These are phyloP conservation scores for Probaryconus sp. DNA, from an alignment of 1,140 invertebrate genomes.

Conservation along the genomic window DNA sequence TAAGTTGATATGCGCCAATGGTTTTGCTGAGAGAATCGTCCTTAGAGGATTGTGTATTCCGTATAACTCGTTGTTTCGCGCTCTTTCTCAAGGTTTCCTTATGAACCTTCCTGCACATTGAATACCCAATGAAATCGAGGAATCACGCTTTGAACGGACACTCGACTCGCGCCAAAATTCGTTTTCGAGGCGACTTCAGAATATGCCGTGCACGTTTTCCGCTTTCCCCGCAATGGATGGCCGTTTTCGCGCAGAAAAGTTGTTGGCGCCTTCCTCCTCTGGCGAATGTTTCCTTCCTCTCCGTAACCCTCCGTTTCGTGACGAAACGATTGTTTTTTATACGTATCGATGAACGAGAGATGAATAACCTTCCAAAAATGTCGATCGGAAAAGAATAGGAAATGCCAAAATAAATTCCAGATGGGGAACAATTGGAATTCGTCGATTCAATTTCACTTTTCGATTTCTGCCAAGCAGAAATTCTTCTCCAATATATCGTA, in stretches of 20 bases:
- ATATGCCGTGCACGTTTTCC: constrained; percentile 47
- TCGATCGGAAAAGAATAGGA: background rate
- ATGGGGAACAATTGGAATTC: too few species aligned
- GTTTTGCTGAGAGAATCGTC: constrained; percentile 18
- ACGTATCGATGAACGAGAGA: constrained; percentile 6
- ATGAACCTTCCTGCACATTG: constrained; percentile 25
- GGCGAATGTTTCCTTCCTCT: constrained; percentile 4
- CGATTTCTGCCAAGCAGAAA: too few species aligned
- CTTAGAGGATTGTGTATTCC: constrained; percentile 45
- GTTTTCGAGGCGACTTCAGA: constrained; percentile 2
- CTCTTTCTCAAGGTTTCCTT: constrained; percentile 26
- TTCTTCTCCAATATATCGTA: too few species aligned
- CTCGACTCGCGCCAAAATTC: constrained; percentile 32
- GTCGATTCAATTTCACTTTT: too few species aligned
- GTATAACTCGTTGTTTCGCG: constrained; percentile 9
- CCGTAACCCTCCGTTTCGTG: background rate
- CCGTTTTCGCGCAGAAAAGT: constrained; percentile 35
- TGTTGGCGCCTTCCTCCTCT: constrained; percentile 12
- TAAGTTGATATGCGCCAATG: constrained; percentile 29
- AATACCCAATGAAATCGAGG: constrained; percentile 46
- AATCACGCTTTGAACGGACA: constrained; percentile 13
- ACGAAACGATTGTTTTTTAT: constrained; percentile 12
- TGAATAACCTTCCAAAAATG: too few species aligned
- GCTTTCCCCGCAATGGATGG: constrained; percentile 41
- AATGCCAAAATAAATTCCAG: too few species aligned